Conservation (phyloP, 2,797 vertebrate genomes). For the Rhodeus uyekii region DNA sequence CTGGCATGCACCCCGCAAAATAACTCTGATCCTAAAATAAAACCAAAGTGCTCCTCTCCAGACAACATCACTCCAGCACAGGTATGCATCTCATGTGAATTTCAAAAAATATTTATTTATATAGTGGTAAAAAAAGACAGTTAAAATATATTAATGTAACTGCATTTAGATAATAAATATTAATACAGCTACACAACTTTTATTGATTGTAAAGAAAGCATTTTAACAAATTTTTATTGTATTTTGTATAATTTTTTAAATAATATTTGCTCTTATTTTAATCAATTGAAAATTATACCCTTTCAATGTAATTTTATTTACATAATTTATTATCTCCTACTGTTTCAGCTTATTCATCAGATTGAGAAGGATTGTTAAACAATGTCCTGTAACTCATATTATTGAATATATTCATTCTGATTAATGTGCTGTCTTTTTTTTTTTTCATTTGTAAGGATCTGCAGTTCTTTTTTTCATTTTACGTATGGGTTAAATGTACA, state of each 20-base stretch:
- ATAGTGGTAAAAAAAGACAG: neutral
- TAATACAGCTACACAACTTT: neutral
- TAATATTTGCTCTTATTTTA: neutral
- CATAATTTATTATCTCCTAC: neutral
- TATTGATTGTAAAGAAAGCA: neutral
- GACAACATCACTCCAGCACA: constrained; percentile 62
- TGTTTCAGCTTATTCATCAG: neutral
- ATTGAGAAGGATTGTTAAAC: neutral
- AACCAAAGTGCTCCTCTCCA: constrained; percentile 59
- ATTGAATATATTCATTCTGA: neutral
- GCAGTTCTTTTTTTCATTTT: neutral
- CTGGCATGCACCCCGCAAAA: constrained; percentile 61
- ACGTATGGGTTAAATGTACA: neutral
- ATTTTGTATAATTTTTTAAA: neutral
- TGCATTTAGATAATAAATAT: neutral
- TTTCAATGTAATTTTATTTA: neutral
- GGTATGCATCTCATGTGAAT: constrained; percentile 54
- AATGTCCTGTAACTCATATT: neutral
- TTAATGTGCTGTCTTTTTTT: no score
- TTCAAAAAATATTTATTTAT: neutral
- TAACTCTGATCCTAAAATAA: constrained; percentile 31
- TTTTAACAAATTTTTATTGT: neutral
- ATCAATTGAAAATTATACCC: neutral
- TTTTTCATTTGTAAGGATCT: no score
- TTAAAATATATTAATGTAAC: neutral